Evolutionary conservation across 2,797 vertebrate genomes (phyloP), one percentile per base, ranked within the genome.

Genomic region (Anableps anableps): DNA sequence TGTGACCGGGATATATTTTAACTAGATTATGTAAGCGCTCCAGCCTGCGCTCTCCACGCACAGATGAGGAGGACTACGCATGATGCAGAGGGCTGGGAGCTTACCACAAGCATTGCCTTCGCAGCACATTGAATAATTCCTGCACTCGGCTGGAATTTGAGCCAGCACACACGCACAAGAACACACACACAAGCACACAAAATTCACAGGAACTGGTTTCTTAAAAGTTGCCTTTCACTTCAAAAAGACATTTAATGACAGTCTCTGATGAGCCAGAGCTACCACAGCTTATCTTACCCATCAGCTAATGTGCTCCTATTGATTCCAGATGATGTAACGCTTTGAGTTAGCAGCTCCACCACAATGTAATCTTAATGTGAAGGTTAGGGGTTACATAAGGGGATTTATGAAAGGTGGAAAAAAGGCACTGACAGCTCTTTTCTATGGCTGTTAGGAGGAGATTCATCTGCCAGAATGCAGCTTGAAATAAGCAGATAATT

Each of bases 1-100:
- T 96, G 96, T 96, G 96, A 96, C 95, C 91, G 85, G 93, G 92
- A 93, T 95, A 93, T 94, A 95, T 95, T 95, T 96, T 95, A 96
- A 95, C 91, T 92, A 91, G 91, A 94, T 96, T 96, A 96, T 95
- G 94, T 96, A 96, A 96, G 94, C 66, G 85, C 93, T 95, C 90
- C 89, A 94, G 93, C 89, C 89, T 94, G 92, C 88, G 41, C 91
- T 92, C 89, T 91, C 89, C 89, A 90, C 84, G 75, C 92, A 94
- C 92, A 92, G 92, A 94, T 91, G 93, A 93, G 93, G 85, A 92
- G 88, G 91, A 90, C 89, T 91, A 88, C 89, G 83, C 93, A 95
- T 94, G 94, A 94, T 94, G 93, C 93, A 91, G 89, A 92, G 89
- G 82, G 86, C 88, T 88, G 89, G 86, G 85, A 94, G 93, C 92